These are phyloP conservation scores for Ditylenchus weischeri DNA, from an alignment of 2,888 invertebrate species.

Conservation along the genomic window DNA sequence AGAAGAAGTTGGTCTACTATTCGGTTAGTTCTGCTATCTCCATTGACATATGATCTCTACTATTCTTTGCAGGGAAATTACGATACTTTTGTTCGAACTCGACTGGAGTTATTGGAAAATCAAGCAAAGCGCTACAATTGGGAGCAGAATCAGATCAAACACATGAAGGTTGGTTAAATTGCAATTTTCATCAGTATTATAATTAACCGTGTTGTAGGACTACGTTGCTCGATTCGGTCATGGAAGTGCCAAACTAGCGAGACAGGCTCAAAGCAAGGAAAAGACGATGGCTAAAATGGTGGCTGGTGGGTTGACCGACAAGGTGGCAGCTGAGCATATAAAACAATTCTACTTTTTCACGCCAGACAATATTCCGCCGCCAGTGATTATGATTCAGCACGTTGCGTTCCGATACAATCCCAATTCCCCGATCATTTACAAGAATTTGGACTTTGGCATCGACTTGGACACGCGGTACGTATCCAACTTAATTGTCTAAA, in stretches of 20 bases:
- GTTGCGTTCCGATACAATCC: conserved; percentile 85
- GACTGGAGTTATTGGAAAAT: conserved; percentile 90
- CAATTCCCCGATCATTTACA: conserved; percentile 79
- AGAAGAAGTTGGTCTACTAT: conserved; percentile 87
- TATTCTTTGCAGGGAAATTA: conserved; percentile 78
- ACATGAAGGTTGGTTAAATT: conserved; percentile 78
- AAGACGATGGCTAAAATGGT: conserved; percentile 99
- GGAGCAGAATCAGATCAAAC: conserved; percentile 98
- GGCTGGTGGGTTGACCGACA: conserved; percentile 91
- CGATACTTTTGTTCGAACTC: conserved; percentile 88
- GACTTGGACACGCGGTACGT: conserved; percentile 73
- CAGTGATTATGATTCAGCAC: conserved; percentile 98
- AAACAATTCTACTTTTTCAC: conserved; percentile 91
- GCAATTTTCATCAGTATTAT: too few relatives aligned
- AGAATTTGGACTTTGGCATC: conserved; percentile 67
- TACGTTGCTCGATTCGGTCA: conserved; percentile 99
- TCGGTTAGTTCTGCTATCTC: conserved; percentile 66
- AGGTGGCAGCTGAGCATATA: conserved; percentile 80
- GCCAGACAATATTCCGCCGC: conserved; percentile 93
- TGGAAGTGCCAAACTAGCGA: conserved; percentile 93
- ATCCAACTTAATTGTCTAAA: too few relatives aligned
- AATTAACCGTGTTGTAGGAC: conserved; percentile 73
- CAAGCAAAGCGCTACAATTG: conserved; percentile 98
- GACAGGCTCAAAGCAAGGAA: conserved; percentile 98
- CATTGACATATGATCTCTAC: too few relatives aligned